A percentile compares a stretch with the other conserved stretches of the same genome.
Evolutionary conservation across 2,797 vertebrate genomes (phyloP).

Genomic region (Acrocephalus scirpaceus): DNA sequence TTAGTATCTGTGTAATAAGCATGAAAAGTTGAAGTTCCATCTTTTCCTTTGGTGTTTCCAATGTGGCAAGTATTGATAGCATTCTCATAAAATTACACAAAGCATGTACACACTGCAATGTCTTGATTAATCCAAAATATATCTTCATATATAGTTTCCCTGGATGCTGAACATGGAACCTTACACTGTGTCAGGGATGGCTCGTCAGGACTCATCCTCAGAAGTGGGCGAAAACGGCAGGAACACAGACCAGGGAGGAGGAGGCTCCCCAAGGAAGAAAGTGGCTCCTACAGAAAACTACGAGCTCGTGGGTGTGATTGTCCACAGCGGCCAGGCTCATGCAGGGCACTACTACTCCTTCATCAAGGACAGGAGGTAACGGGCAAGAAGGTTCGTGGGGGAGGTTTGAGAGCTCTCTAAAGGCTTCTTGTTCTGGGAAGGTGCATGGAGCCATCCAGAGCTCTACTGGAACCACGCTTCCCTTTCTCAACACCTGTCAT

Average conservation of each 20-base stretch:
- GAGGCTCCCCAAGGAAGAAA: slow-evolving; percentile 94
- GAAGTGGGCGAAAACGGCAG: slow-evolving; percentile 90
- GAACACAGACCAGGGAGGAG: slow-evolving; percentile 81
- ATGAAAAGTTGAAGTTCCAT: background rate
- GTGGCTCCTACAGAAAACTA: slow-evolving; percentile 98
- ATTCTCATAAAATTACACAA: background rate
- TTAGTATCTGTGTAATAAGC: background rate
- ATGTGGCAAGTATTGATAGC: background rate
- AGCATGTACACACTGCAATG: rapidly evolving
- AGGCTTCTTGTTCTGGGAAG: background rate
- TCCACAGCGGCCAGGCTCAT: slow-evolving; percentile 97
- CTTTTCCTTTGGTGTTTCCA: background rate
- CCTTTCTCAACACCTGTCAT: background rate
- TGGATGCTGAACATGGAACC: slow-evolving; percentile 99
- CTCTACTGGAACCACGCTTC: background rate
- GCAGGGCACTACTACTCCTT: slow-evolving; percentile 99
- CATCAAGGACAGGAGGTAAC: slow-evolving; percentile 96
- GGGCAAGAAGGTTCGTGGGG: background rate
- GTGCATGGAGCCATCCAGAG: background rate
- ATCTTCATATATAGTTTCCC: slow-evolving; percentile 85
- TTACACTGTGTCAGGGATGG: slow-evolving; percentile 97
- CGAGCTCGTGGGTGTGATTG: slow-evolving; percentile 95
- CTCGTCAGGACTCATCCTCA: slow-evolving; percentile 92
- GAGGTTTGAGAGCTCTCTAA: background rate
- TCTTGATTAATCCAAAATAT: background rate